phyloP scores from a whole-genome alignment of 2,113 vertebrate genomes.

The Lepus europaeus region DNA sequence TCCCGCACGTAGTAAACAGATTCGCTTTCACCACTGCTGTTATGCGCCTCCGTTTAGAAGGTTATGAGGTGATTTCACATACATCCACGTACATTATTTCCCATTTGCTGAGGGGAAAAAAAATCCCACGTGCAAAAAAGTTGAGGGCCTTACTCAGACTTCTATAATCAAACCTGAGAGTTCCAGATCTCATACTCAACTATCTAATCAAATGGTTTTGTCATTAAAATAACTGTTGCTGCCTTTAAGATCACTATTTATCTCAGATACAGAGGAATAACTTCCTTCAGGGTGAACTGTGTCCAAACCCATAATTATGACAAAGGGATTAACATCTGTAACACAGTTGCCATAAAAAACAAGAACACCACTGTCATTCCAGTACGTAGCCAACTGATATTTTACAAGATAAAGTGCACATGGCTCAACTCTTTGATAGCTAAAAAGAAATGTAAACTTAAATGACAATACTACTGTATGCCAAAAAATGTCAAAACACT shows the following conservation, averaged over 20 bases:
- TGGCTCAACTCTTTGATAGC: not conserved
- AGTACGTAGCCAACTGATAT: not conserved
- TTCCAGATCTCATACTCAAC: not conserved
- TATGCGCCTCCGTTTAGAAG: not conserved
- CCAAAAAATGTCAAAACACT: too few species aligned
- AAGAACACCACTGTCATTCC: slow-evolving; percentile 27
- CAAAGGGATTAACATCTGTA: not conserved
- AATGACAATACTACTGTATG: not conserved
- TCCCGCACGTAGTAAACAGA: too few species aligned
- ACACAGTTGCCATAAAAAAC: not conserved
- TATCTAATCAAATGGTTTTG: not conserved
- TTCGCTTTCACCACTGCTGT: not conserved
- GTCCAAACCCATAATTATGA: not conserved
- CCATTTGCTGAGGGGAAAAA: not conserved
- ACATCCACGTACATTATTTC: not conserved
- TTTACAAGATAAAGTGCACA: slow-evolving; percentile 47
- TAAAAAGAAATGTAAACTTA: slow-evolving; percentile 57
- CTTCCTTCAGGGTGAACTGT: not conserved
- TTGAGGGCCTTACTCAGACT: not conserved
- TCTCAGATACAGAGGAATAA: not conserved
- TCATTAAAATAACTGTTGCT: not conserved
- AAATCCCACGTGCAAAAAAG: not conserved
- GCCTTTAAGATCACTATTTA: slow-evolving; percentile 33
- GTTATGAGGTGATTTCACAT: not conserved
- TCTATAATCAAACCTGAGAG: not conserved